phyloP scores from a whole-genome alignment of 2,113 vertebrate species.

The Apteryx mantelli region DNA sequence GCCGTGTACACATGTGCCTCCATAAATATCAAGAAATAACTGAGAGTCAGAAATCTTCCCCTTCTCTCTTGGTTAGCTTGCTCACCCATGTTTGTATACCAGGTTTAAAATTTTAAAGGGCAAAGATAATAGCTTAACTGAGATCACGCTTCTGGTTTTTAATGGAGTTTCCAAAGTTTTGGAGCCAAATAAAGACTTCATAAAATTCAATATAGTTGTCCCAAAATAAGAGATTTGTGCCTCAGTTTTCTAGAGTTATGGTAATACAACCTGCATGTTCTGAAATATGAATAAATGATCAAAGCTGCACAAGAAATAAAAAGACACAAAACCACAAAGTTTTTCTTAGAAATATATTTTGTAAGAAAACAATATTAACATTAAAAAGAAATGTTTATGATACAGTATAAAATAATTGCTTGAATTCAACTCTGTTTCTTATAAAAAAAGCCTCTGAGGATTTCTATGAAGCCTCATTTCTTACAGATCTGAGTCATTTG shows the following conservation, averaged over 20 bases:
- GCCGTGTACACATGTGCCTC: not conserved
- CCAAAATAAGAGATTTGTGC: not conserved
- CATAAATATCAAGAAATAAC: too few species aligned
- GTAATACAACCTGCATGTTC: not conserved
- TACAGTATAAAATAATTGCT: constrained; percentile 79
- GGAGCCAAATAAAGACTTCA: not conserved
- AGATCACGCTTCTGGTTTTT: too few species aligned
- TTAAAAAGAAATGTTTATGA: constrained; percentile 74
- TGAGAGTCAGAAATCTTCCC: too few species aligned
- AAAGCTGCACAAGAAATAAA: not conserved
- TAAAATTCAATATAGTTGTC: not conserved
- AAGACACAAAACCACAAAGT: not conserved
- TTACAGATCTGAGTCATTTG: not conserved
- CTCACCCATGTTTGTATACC: too few species aligned
- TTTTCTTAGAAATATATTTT: constrained; percentile 80
- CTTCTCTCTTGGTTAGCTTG: too few species aligned
- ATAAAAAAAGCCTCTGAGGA: constrained; percentile 60
- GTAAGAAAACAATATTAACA: constrained; percentile 75
- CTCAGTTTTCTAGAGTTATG: not conserved
- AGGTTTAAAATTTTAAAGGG: not conserved
- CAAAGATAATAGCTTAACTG: too few species aligned
- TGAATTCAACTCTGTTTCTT: constrained; percentile 50
- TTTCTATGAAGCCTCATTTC: constrained; percentile 25
- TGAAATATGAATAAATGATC: not conserved
- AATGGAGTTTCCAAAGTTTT: not conserved